Evolutionary conservation across 2,797 vertebrate species (phyloP).

Genomic region (Fistularia commersonii): DNA sequence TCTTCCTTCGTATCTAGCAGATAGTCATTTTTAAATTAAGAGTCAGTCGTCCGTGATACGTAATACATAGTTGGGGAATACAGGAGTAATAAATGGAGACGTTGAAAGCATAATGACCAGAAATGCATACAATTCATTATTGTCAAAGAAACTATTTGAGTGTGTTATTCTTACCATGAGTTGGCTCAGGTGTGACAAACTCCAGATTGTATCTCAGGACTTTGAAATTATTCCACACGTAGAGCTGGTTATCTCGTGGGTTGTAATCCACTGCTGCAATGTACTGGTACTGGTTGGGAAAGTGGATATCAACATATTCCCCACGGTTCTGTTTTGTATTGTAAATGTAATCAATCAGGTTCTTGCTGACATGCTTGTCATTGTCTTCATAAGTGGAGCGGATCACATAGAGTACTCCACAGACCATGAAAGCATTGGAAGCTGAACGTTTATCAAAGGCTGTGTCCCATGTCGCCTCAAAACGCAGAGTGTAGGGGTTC

Average conservation of each 20-base stretch:
- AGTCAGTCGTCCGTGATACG: constrained; percentile 67
- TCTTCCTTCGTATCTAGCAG: constrained; percentile 67
- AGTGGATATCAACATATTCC: constrained; percentile 92
- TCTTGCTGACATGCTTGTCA: constrained; percentile 95
- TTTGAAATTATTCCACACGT: constrained; percentile 99
- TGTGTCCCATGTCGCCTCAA: constrained; percentile 97
- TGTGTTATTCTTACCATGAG: constrained; percentile 84
- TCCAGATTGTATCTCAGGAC: constrained; percentile 95
- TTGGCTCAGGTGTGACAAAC: constrained; percentile 94
- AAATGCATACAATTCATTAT: no score
- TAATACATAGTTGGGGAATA: constrained; percentile 56
- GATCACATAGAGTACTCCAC: constrained; percentile 95
- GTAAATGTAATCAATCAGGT: constrained; percentile 94
- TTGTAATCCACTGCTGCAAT: constrained; percentile 99
- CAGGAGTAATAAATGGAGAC: constrained; percentile 45
- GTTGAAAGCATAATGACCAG: constrained; percentile 37
- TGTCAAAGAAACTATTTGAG: constrained; percentile 14
- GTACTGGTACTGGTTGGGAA: constrained; percentile 99
- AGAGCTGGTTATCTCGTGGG: constrained; percentile 96
- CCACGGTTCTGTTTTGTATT: constrained; percentile 91
- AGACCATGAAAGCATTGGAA: constrained; percentile 99
- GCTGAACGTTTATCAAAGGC: constrained; percentile 95
- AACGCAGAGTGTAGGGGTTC: constrained; percentile 96
- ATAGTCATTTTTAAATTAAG: constrained; percentile 77
- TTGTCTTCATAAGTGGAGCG: constrained; percentile 98